Conservation (phyloP, 2,797 vertebrate genomes). For the Nasua narica region DNA sequence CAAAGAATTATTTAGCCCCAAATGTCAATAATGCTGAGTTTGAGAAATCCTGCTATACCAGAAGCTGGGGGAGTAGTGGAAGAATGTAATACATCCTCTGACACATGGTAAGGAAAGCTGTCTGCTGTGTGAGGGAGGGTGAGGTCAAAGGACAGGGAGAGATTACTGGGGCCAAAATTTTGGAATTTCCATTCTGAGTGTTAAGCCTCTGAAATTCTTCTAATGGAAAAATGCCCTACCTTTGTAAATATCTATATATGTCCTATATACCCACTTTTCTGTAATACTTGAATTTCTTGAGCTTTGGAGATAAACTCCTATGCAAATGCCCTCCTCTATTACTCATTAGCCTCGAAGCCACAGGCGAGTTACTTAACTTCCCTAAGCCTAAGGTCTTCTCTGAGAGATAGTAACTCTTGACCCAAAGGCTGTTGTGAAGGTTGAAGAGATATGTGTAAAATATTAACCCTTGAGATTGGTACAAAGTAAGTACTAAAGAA, state of each 20-base stretch:
- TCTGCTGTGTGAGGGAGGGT: background rate
- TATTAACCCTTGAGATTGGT: background rate
- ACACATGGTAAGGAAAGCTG: background rate
- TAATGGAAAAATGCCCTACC: background rate
- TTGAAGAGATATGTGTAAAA: background rate
- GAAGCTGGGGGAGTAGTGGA: background rate
- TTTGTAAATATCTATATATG: background rate
- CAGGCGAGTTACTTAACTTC: background rate
- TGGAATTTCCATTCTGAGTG: background rate
- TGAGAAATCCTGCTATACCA: background rate
- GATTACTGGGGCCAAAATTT: background rate
- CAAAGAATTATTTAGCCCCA: background rate
- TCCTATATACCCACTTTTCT: background rate
- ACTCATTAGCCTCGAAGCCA: background rate
- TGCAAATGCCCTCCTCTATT: background rate
- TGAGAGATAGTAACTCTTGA: background rate
- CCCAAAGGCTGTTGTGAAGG: background rate
- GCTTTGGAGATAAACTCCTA: background rate
- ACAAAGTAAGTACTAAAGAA: background rate
- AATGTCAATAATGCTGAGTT: background rate
- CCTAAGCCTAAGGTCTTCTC: background rate
- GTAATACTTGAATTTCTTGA: background rate
- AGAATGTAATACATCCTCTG: background rate
- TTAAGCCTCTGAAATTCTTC: background rate
- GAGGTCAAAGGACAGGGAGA: background rate